Conservation (phyloP, 1,140 invertebrate species). For the Drosophila triauraria region DNA sequence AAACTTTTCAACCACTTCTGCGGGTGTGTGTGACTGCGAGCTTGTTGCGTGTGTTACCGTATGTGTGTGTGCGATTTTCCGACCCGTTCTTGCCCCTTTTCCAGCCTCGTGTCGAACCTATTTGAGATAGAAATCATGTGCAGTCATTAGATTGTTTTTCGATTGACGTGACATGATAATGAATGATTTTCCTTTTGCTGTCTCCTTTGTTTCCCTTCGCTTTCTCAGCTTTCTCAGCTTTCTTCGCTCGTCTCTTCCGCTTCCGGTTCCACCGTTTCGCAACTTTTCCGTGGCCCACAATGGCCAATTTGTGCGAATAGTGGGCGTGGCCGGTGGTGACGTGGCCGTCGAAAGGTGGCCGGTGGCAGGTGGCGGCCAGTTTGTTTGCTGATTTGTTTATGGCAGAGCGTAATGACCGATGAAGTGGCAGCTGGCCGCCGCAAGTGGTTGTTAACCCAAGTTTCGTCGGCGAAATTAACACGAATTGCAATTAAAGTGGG, state of each 20-base stretch:
- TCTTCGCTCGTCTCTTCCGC: conserved; percentile 33
- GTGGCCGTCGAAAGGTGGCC: conserved; percentile 20
- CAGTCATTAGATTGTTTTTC: conserved; percentile 84
- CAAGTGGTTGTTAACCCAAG: conserved; percentile 54
- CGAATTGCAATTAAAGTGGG: conserved; percentile 70
- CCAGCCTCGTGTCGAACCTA: conserved; percentile 37
- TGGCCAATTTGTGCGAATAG: conserved; percentile 63
- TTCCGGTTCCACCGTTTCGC: conserved; percentile 46
- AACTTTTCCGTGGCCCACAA: conserved; percentile 45
- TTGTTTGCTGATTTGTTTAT: conserved; percentile 76
- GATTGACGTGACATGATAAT: conserved; percentile 85
- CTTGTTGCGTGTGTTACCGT: conserved; percentile 24
- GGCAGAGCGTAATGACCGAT: conserved; percentile 66
- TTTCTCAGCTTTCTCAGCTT: conserved; percentile 15
- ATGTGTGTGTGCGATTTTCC: conserved; percentile 31
- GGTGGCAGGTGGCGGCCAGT: conserved; percentile 33
- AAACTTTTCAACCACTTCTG: conserved; percentile 64
- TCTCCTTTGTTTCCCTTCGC: conserved; percentile 35
- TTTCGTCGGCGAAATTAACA: conserved; percentile 63
- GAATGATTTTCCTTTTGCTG: conserved; percentile 67
- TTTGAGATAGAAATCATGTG: conserved; percentile 84
- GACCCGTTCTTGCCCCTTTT: conserved; percentile 26
- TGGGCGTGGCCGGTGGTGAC: conserved; percentile 50
- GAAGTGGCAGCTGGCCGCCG: conserved; percentile 49
- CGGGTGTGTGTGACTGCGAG: conserved; percentile 3